Base-by-base conservation (phyloP, 1,140 invertebrate genomes). In the Brachystomella parvula region DNA sequence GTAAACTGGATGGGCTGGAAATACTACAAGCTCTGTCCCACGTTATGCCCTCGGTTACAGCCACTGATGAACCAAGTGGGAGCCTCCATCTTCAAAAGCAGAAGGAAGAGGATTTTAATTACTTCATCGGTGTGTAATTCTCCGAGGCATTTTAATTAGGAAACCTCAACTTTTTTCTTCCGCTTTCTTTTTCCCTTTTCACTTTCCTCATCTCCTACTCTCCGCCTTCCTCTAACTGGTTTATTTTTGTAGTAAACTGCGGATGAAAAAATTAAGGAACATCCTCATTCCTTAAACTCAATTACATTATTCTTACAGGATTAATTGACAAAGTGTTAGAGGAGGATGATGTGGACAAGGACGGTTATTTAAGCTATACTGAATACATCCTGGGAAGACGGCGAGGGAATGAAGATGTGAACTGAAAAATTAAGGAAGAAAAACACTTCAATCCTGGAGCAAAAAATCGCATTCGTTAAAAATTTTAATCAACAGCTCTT, bases 301-400 rank as follows among this genome's bases (percentile, higher is more conserved):
- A 47, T 35, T 19, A 66, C 17, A n/a, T 62, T 65, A 59, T 31
- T 64, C 65, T 81, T 82, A 21, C 79, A 92, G 89, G 85, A 67
- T 75, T 90, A 32, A 88, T 93, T 66, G 91, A 94, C 73, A 82
- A 84, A 73, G 87, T 91, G 1, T 75, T 94, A 24, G 79, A 80
- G 63, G 84, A 87, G 70, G 89, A 92, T 75, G 91, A 94, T 76
- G 75, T 83, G 9, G 83, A 94, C 75, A 82, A 85, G 17, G 89
- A 94, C 76, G 91, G 91, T 0, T 92, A 84, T 74, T 78, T 94
- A 35, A 89, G 84, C 65, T 94, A 92, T 75, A 77, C 83, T 2
- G 90, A 94, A 78, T 91, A 87, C 74, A 82, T 85, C 0, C 68
- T 81, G 2, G 83, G 84, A 28, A 79, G 84, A 72, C 62, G 74